Conservation (phyloP, 2,113 vertebrate genomes). For the Tympanuchus pallidicinctus region DNA sequence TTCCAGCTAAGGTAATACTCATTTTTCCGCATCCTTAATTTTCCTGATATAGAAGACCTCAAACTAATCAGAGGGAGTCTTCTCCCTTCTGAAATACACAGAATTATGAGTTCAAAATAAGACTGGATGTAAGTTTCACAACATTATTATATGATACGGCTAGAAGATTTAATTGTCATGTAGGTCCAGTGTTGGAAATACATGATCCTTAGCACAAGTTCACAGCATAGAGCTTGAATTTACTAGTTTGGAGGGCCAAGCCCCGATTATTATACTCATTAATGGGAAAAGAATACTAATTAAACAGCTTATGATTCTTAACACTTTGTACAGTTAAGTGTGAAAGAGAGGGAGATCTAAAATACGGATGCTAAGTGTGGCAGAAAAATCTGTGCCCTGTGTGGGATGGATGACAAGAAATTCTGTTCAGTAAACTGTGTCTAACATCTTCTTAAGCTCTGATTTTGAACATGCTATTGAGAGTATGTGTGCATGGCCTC, state of each 20-base stretch:
- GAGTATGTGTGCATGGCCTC: not conserved
- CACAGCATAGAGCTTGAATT: not conserved
- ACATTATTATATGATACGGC: not conserved
- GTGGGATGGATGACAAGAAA: not conserved
- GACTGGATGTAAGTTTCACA: not conserved
- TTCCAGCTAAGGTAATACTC: conserved; percentile 84
- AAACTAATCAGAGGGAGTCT: not conserved
- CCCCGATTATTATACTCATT: not conserved
- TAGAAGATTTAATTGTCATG: not conserved
- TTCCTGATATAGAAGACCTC: not conserved
- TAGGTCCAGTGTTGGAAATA: not conserved
- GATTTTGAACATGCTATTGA: not conserved
- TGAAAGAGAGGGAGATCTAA: not conserved
- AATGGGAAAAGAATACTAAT: not conserved
- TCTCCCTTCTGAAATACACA: not conserved
- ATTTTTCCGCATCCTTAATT: not conserved
- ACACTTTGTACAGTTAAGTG: not conserved
- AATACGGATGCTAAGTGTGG: not conserved
- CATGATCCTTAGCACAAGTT: not conserved
- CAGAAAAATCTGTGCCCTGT: not conserved
- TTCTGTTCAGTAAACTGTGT: not conserved
- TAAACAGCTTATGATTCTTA: not conserved
- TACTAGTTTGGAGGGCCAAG: not conserved
- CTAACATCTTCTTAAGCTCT: not conserved
- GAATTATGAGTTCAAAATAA: not conserved